Base-by-base conservation (phyloP, 2,797 vertebrate genomes). In the Labroides dimidiatus region DNA sequence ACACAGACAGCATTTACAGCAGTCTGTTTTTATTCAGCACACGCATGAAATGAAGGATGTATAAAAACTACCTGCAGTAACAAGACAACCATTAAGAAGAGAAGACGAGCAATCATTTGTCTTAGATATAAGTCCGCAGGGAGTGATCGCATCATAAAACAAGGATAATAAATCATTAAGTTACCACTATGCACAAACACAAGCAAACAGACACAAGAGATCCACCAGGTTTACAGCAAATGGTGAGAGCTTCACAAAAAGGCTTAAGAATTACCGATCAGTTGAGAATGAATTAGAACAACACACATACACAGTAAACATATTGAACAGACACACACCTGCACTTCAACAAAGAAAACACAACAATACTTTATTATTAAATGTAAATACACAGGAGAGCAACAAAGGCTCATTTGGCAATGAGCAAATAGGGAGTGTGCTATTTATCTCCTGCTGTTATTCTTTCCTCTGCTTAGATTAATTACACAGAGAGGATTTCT, bases 111-210 rank as follows among this genome's bases (percentile, higher is more conserved):
- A 59, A 70, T 64, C 43, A 71, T 11, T 43, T 16, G n/a, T n/a
- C 4, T 41, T 64, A 42, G 52, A 62, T 20, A 72, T 6, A 54
- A 64, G 55, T 45, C 72, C 2, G 0, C 17, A 51, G 73, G 69
- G 78, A 79, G 48, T 60, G 47, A 53, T 68, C 20, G 76, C 42
- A 53, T 52, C n/a, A 68, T 62, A 62, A 69, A 72, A 81, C 13
- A 47, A 67, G 36, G 19, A 24, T 15, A 20, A 17, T 43, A 10
- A 54, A 68, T 75, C 79, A 80, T 77, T 79, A 75, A 15, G 43
- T 71, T 49, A 64, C 52, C 45, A 72, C 73, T 50, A 47, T 51
- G 37, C 53, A 54, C 1, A 20, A 64, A 61, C 43, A 6, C 42
- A 43, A 55, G 45, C 53, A 47, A 15, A 70, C 15, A 64, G 19